Percentiles rank a stretch among this genome's conserved stretches.
Evolutionary conservation across 2,888 invertebrate genomes (phyloP).

Genomic region (Cryptops parisi): DNA sequence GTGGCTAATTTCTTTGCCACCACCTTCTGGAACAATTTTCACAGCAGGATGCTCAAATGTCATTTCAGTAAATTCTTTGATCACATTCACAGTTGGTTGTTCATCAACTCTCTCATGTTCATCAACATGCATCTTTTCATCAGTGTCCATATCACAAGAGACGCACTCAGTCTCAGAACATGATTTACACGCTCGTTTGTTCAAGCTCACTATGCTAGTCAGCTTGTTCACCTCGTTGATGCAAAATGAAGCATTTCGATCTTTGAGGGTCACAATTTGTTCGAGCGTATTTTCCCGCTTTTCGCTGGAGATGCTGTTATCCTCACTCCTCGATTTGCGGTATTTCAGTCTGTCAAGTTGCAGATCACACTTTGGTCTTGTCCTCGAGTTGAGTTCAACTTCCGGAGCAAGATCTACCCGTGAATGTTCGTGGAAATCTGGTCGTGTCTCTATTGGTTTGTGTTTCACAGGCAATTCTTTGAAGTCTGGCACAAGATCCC

Average conservation of each 20-base stretch:
- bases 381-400: not conserved
- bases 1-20: conserved; percentile 20
- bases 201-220: conserved; percentile 11
- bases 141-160: not conserved
- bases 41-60: conserved; percentile 16
- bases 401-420: not conserved
- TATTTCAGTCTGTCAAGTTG: conserved; percentile 18
- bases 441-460: conserved; percentile 16
- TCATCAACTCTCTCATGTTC: not conserved
- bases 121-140: conserved; percentile 9
- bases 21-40: conserved; percentile 15
- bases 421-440: conserved; percentile 13
- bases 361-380: conserved; percentile 15
- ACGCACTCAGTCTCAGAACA: conserved; percentile 1
- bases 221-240: conserved; percentile 10
- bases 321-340: conserved; percentile 13
- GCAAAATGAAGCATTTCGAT: conserved; percentile 1
- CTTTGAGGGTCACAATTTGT: conserved; percentile 1
- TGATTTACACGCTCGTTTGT: conserved; percentile 6
- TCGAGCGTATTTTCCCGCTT: not conserved
- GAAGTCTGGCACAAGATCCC: conserved; percentile 1
- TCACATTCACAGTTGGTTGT: too few species aligned
- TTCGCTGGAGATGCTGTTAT: conserved; percentile 2
- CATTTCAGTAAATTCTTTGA: conserved; percentile 16
- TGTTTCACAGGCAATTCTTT: conserved; percentile 15